Percentiles rank a stretch among this genome's conserved stretches.
Evolutionary conservation across 1,140 invertebrate species (phyloP).

Genomic region (Periplaneta americana): DNA sequence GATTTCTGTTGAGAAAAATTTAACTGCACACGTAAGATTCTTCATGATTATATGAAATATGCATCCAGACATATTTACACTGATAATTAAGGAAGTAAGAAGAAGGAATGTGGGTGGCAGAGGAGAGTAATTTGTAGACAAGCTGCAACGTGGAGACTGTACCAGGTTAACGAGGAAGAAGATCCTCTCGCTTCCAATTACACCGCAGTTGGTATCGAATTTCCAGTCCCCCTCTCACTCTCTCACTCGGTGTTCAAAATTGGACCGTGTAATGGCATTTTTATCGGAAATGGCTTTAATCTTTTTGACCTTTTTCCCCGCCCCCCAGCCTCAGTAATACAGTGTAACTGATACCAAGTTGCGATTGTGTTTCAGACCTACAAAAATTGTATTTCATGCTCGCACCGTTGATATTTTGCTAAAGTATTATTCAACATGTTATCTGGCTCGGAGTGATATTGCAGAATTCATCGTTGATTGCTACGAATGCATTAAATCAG

Average conservation of each 20-base stretch:
- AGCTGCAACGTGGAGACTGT: too few relatives aligned
- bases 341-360: neutral
- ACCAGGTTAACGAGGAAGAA: too few relatives aligned
- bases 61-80: too few relatives aligned
- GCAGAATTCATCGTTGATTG: neutral
- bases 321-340: neutral
- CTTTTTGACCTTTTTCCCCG: neutral
- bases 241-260: neutral
- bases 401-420: neutral
- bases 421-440: neutral
- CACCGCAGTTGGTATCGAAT: neutral
- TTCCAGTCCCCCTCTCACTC: neutral
- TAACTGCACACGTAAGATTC: too few relatives aligned
- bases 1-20: too few relatives aligned
- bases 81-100: too few relatives aligned
- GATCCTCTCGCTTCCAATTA: neutral
- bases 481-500: neutral
- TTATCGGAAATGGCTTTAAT: neutral
- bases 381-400: neutral
- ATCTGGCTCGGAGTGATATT: neutral
- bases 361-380: neutral
- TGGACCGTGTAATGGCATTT: neutral
- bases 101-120: too few relatives aligned
- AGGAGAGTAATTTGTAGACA: too few relatives aligned
- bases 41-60: too few relatives aligned